Base-by-base conservation (phyloP, 2,888 invertebrate genomes). In the Julus scandinavius region DNA sequence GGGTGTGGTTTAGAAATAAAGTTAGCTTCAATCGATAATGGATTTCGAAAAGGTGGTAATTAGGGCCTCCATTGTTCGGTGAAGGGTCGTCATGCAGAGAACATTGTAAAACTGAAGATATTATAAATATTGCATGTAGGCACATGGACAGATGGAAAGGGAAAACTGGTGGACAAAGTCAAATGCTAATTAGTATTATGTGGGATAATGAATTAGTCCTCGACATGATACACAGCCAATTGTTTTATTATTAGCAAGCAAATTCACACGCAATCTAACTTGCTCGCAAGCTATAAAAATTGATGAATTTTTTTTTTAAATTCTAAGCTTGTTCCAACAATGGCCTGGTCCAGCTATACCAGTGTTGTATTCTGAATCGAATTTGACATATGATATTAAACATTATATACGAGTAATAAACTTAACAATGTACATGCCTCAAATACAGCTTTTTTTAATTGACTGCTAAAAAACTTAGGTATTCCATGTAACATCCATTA, bases 11-110 rank as follows among this genome's bases (percentile, higher is more conserved):
- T 54, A 11, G 63, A n/a, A 63, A 63, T 17, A 63, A 63, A 63
- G n/a, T n/a, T n/a, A 63, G 3, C 63, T 2, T n/a, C 63, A 63
- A 63, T 63, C 63, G 63, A 63, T 63, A 63, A 63, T 63, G 63
- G 63, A n/a, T 63, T 63, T 63, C 63, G n/a, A 63, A 63, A 63
- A 63, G 63, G 63, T 63, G 63, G 63, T 63, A 63, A 63, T 63
- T 63, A 63, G 63, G 63, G 17, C 17, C n/a, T 63, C n/a, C 63
- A 63, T 63, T 63, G 63, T 63, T 63, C 2, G 63, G 17, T 63
- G 63, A n/a, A 63, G 63, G 63, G 63, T 63, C n/a, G 17, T 63
- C 63, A 63, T 63, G 63, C n/a, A n/a, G 63, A 17, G 63, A 63
- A n/a, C 63, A 63, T n/a, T 63, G 63, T 63, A 17, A n/a, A 63